These are phyloP conservation scores for Linepithema humile DNA, from an alignment of 1,140 invertebrate species.

Conservation along the genomic window DNA sequence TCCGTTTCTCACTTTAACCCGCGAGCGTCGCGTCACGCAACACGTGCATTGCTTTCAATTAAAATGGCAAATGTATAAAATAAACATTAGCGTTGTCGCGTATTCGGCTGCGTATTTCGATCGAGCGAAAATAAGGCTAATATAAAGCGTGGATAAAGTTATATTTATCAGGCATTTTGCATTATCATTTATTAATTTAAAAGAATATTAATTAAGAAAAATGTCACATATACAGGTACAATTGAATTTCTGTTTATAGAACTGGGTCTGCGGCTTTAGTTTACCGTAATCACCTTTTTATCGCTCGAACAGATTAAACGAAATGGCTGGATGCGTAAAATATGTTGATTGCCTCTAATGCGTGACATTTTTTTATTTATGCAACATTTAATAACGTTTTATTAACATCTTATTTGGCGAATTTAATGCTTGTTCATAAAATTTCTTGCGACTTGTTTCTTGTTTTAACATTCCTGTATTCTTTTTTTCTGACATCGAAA, in stretches of 20 bases:
- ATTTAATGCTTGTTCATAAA: neutral
- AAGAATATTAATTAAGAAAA: neutral
- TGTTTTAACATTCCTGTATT: neutral
- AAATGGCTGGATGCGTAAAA: too few relatives aligned
- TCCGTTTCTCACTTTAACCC: slow-evolving; percentile 33
- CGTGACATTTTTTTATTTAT: neutral
- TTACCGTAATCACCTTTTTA: neutral
- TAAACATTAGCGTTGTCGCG: slow-evolving; percentile 3
- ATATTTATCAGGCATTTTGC: neutral
- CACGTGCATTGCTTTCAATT: slow-evolving; percentile 44
- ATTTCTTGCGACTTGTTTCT: neutral
- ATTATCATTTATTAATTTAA: neutral
- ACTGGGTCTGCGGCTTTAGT: neutral
- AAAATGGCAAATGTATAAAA: slow-evolving; percentile 30
- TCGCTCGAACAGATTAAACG: too few relatives aligned
- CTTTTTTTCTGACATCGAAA: neutral
- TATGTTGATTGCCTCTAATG: neutral
- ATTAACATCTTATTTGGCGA: neutral
- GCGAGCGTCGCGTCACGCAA: slow-evolving; percentile 31
- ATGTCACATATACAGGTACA: too few relatives aligned
- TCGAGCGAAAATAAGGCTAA: neutral
- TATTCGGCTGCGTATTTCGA: neutral
- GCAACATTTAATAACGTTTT: neutral
- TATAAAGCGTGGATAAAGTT: neutral
- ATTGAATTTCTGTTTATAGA: neutral